Evolutionary conservation across 2,797 vertebrate genomes (phyloP).

Genomic region (Mormyrops boulengeri): DNA sequence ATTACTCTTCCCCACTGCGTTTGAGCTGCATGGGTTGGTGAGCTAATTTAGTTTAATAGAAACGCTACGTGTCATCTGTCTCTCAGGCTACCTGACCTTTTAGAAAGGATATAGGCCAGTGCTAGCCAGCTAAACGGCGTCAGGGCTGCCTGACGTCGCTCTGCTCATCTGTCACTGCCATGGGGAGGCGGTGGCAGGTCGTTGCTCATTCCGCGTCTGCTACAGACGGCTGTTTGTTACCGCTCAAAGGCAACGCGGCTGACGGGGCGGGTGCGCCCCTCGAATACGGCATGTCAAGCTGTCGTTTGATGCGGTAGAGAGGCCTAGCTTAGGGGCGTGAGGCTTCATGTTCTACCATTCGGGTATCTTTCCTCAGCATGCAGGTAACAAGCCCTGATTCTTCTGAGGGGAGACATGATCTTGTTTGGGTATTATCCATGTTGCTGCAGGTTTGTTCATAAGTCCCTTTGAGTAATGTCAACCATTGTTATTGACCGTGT

Average conservation of each 20-base stretch:
- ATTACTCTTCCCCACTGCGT: not conserved
- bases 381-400: not conserved
- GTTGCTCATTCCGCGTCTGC: not conserved
- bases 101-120: not conserved
- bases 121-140: constrained; percentile 3
- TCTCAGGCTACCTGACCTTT: constrained; percentile 24
- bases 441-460: not conserved
- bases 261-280: not conserved
- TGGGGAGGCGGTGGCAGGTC: not conserved
- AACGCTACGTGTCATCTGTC: constrained; percentile 20
- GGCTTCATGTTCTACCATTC: not conserved
- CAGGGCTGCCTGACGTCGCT: not conserved
- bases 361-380: not conserved
- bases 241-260: constrained; percentile 2
- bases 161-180: constrained; percentile 2
- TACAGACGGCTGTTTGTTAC: not conserved
- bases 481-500: not conserved
- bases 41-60: constrained; percentile 19
- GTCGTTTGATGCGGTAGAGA: not conserved
- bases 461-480: not conserved
- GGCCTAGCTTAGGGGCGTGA: not conserved
- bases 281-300: not conserved
- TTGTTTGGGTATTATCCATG: not conserved
- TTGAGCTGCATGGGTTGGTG: not conserved
- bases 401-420: not conserved